phyloP scores from a whole-genome alignment of 1,140 invertebrate species.

The Anoplophora glabripennis region DNA sequence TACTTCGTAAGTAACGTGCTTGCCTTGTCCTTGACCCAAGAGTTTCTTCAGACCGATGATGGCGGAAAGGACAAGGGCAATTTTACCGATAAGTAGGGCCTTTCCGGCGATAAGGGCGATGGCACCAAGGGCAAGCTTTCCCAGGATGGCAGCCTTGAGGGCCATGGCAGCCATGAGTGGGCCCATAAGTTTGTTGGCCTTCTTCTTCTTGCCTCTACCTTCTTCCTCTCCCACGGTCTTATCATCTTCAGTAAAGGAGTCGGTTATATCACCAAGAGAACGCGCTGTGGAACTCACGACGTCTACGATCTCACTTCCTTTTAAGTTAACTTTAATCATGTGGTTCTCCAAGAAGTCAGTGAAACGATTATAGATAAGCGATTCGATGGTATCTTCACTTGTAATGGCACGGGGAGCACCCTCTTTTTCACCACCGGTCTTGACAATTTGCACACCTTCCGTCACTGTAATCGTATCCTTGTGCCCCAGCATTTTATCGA shows the following conservation, averaged over 20 bases:
- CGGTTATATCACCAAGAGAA: conserved; percentile 68
- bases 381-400: conserved; percentile 63
- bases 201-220: conserved; percentile 75
- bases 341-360: conserved; percentile 73
- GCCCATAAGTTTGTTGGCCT: conserved; percentile 74
- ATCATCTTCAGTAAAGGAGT: conserved; percentile 57
- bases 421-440: conserved; percentile 58
- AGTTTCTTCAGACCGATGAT: conserved; percentile 81
- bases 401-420: conserved; percentile 69
- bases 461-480: conserved; percentile 74
- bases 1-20: conserved; percentile 82
- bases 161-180: conserved; percentile 71
- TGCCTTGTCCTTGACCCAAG: conserved; percentile 58
- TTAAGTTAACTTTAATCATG: conserved; percentile 78
- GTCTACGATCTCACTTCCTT: conserved; percentile 77
- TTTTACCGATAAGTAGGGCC: conserved; percentile 77
- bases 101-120: conserved; percentile 82
- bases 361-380: conserved; percentile 63
- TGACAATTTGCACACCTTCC: conserved; percentile 78
- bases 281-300: conserved; percentile 74
- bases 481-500: conserved; percentile 74
- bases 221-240: conserved; percentile 57
- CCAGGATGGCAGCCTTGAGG: conserved; percentile 72
- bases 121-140: conserved; percentile 72
- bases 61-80: conserved; percentile 75